Evolutionary conservation across 1,140 invertebrate genomes (phyloP).

Genomic region (Drosophila paulistorum): DNA sequence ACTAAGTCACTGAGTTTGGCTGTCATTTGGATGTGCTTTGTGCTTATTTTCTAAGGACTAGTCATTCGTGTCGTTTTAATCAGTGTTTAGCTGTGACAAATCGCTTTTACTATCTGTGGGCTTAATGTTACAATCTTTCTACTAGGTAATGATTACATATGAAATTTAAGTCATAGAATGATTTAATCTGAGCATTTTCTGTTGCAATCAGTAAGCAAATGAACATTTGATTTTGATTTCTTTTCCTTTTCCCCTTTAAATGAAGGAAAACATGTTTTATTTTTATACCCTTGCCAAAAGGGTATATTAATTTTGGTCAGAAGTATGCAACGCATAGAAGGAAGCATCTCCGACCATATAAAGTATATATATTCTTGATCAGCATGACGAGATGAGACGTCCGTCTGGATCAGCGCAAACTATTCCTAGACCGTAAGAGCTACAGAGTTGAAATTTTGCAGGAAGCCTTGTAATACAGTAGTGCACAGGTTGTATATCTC

Average conservation of each 20-base stretch:
- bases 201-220: neutral
- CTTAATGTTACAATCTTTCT: neutral
- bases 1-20: conserved; percentile 28
- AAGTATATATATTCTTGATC: too few relatives aligned
- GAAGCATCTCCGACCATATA: too few relatives aligned
- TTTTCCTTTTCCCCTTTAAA: neutral
- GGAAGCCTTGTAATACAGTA: too few relatives aligned
- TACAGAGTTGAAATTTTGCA: too few relatives aligned
- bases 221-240: neutral
- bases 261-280: neutral
- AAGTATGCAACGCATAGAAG: too few relatives aligned
- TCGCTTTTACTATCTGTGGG: neutral
- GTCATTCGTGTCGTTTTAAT: conserved; percentile 7
- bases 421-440: too few relatives aligned
- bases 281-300: too few relatives aligned
- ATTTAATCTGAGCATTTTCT: neutral
- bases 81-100: neutral
- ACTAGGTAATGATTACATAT: neutral
- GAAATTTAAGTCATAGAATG: neutral
- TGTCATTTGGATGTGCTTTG: neutral
- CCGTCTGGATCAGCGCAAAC: too few relatives aligned
- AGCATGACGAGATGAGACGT: too few relatives aligned
- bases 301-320: too few relatives aligned
- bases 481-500: too few relatives aligned
- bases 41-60: too few relatives aligned